Evolutionary conservation across 2,797 vertebrate species (phyloP), one percentile per base, ranked within the genome.

Genomic region (Salarias fasciatus): DNA sequence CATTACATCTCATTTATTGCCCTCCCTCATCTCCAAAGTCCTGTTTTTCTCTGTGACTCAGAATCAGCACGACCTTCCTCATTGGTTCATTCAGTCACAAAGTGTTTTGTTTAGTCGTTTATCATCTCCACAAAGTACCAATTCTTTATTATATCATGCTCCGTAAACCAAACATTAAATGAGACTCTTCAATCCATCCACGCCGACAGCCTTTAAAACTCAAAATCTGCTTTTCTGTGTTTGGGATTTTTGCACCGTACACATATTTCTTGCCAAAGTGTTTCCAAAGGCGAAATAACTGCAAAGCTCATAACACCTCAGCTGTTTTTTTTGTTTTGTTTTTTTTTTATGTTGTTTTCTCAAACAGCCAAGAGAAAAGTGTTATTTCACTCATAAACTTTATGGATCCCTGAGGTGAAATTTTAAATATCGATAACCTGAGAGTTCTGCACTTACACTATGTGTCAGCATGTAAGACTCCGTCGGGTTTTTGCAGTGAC

Each of bases 1-100:
- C 14, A 38, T 49, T 38, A 69, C 50, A 60, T 71, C 47, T 55
- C 44, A 59, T 37, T 77, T 56, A 70, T 12, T 69, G 15, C 65
- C 60, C 60, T 42, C 52, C 40, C 14, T 50, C 63, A 45, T 12
- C 51, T 53, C 38, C 41, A 44, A 5, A 43, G 60, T 35, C 9
- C 41, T 0, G 18, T 40, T 49, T 63, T 52, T 43, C 43, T 14
- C 18, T 13, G 38, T 58, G 70, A 83, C 50, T 74, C 57, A 50
- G 18, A 29, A n/a, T 46, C 63, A 46, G 44, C 41, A 35, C 77
- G 44, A 24, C 47, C 45, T 46, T 62, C 44, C 51, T 12, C 13
- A 41, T 36, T 24, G 51, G 50, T 60, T 36, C 38, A 15, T 40
- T 45, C 36, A 44, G 53, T 66, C 66, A 63, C 47, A 42, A 11